These are phyloP conservation scores for Brachyptera risi DNA, from an alignment of 2,888 invertebrate genomes.

Conservation along the genomic window DNA sequence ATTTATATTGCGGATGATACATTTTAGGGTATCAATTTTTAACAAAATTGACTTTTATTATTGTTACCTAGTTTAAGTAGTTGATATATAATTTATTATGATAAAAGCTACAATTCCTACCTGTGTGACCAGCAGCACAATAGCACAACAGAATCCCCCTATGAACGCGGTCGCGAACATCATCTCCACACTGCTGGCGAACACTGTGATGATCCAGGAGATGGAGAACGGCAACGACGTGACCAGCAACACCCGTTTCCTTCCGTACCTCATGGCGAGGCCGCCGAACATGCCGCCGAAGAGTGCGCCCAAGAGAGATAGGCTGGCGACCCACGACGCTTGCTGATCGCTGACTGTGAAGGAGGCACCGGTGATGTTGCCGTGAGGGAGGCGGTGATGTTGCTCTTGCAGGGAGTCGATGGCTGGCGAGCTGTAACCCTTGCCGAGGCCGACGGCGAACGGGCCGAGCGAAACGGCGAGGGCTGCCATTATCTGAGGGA, in stretches of 20 bases:
- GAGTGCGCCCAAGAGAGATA: slow-evolving; percentile 73
- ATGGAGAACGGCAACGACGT: slow-evolving; percentile 72
- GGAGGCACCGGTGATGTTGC: neutral
- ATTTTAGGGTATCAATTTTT: too few species aligned
- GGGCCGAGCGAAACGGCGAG: slow-evolving; percentile 75
- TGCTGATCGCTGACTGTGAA: slow-evolving; percentile 55
- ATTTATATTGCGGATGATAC: too few species aligned
- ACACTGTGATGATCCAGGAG: slow-evolving; percentile 77
- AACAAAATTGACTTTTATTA: too few species aligned
- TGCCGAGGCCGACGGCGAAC: slow-evolving; percentile 72
- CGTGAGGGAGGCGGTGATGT: slow-evolving; percentile 36
- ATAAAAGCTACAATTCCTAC: too few species aligned
- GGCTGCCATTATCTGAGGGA: slow-evolving; percentile 66
- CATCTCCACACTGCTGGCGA: slow-evolving; percentile 70
- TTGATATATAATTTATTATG: too few species aligned
- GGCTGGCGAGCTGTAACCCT: slow-evolving; percentile 79
- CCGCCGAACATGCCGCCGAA: slow-evolving; percentile 77
- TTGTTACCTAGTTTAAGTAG: too few species aligned
- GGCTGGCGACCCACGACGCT: slow-evolving; percentile 77
- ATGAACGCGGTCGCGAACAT: slow-evolving; percentile 81
- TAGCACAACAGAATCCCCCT: slow-evolving; percentile 77
- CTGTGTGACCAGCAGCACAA: slow-evolving; percentile 72
- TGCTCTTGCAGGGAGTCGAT: slow-evolving; percentile 61
- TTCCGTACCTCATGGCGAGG: slow-evolving; percentile 69
- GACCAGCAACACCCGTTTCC: slow-evolving; percentile 63